These are phyloP conservation scores for Dusona sp. DNA, from an alignment of 2,888 invertebrate genomes.

Conservation along the genomic window DNA sequence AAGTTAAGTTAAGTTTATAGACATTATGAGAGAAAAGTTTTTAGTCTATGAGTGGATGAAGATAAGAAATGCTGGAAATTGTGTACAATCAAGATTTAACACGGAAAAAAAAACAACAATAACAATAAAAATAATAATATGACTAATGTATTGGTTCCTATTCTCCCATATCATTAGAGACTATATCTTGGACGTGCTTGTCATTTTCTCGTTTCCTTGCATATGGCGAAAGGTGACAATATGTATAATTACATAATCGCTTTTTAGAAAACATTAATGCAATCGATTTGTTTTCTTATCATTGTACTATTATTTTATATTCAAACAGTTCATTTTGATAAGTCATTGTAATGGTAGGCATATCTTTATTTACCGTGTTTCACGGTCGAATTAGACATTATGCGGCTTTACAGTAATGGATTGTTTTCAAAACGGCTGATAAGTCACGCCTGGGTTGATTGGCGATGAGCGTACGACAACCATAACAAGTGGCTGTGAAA, in stretches of 20 bases:
- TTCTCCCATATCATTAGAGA: too few relatives aligned
- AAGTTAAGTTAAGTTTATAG: too few relatives aligned
- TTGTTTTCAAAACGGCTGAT: constrained; percentile 30
- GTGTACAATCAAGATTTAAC: too few relatives aligned
- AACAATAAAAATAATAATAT: too few relatives aligned
- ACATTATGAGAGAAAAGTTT: background rate
- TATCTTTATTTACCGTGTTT: constrained; percentile 17
- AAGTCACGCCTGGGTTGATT: constrained; percentile 20
- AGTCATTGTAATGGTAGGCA: background rate
- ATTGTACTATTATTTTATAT: background rate
- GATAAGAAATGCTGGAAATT: too few relatives aligned
- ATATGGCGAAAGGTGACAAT: background rate
- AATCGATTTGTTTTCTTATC: too few relatives aligned
- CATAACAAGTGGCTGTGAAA: constrained; percentile 44
- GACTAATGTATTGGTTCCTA: too few relatives aligned
- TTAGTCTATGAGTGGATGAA: too few relatives aligned
- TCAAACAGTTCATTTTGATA: background rate
- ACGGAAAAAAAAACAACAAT: too few relatives aligned
- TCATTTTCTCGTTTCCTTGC: background rate
- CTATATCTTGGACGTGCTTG: background rate
- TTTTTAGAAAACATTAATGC: too few relatives aligned
- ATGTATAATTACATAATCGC: background rate
- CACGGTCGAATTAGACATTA: constrained; percentile 62
- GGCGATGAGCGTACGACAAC: constrained; percentile 56
- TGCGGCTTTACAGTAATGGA: constrained; percentile 21